phyloP scores from a whole-genome alignment of 2,797 vertebrate genomes.

The Synaphobranchus kaupii region DNA sequence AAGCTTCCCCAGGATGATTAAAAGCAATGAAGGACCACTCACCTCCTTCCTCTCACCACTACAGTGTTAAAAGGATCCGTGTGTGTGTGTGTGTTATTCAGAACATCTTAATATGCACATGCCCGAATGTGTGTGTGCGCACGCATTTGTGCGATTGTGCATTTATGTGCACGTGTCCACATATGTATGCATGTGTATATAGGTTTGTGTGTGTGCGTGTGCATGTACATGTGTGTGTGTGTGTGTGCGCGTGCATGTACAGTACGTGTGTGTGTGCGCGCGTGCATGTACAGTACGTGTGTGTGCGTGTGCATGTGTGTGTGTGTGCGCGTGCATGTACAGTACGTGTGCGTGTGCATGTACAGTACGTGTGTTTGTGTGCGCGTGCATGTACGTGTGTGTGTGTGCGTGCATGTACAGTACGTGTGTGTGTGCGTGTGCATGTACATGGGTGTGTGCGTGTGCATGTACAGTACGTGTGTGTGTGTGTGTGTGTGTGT shows the following conservation, averaged over 20 bases:
- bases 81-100: background rate
- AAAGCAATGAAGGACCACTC: background rate
- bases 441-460: no score
- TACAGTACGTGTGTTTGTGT: background rate
- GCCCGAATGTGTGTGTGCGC: background rate
- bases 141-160: background rate
- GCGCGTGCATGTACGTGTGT: background rate
- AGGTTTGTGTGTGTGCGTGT: background rate
- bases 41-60: background rate
- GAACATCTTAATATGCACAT: background rate
- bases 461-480: no score
- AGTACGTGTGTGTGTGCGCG: no score
- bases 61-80: background rate
- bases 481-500: no score
- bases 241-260: background rate
- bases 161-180: background rate
- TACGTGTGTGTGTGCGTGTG: no score
- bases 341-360: no score
- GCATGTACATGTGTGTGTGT: background rate
- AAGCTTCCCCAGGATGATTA: slow-evolving; percentile 16
- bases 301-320: no score
- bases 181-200: background rate
- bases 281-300: no score
- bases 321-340: no score
- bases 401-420: no score